Evolutionary conservation across 2,888 invertebrate genomes (phyloP).

Genomic region (Watsonalla cultraria): DNA sequence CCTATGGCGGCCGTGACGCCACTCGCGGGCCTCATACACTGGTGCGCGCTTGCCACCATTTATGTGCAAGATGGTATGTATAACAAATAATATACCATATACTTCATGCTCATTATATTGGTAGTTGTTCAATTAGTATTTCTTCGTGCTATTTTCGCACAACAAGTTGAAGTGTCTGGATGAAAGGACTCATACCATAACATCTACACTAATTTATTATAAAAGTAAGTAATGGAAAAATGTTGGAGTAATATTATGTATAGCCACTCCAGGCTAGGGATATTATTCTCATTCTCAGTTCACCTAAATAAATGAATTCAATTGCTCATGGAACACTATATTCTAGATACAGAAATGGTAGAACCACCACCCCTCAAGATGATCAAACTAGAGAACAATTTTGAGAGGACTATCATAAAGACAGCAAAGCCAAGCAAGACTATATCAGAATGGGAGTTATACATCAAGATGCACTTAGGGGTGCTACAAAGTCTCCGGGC

Average conservation of each 20-base stretch:
- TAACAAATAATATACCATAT: background rate
- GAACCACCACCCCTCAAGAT: constrained; percentile 56
- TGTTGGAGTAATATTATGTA: no score
- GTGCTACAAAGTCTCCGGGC: constrained; percentile 82
- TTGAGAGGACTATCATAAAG: constrained; percentile 38
- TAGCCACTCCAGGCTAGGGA: no score
- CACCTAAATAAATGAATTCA: no score
- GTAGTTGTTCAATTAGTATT: no score
- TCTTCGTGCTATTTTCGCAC: no score
- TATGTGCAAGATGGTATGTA: constrained; percentile 46
- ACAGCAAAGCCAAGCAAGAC: constrained; percentile 30
- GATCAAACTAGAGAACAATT: constrained; percentile 60
- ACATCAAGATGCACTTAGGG: constrained; percentile 83
- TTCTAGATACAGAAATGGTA: constrained; percentile 59
- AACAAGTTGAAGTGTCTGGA: no score
- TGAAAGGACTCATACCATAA: no score
- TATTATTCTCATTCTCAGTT: no score
- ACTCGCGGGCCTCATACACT: constrained; percentile 87
- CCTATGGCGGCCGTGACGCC: constrained; percentile 92
- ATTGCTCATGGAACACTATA: no score
- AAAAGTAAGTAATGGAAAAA: no score
- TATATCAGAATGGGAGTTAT: constrained; percentile 63
- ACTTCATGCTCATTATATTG: background rate
- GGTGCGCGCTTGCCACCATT: constrained; percentile 85
- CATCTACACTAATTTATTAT: no score